Evolutionary conservation across 2,113 vertebrate genomes (phyloP).

Genomic region (Osmerus eperlanus): DNA sequence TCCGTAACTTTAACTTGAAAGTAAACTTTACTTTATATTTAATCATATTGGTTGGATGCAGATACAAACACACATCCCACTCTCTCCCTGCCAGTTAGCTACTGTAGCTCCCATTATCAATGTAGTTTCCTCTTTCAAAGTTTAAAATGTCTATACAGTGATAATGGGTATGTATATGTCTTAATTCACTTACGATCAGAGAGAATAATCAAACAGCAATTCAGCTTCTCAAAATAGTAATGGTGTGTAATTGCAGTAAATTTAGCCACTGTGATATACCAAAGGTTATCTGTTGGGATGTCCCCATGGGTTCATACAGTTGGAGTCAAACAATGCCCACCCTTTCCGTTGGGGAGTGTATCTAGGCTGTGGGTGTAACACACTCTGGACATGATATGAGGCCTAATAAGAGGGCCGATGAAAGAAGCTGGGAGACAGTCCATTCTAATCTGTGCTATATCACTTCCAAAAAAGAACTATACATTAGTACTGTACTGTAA

Average conservation of each 20-base stretch:
- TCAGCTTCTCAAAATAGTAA: background rate
- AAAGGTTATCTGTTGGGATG: constrained; percentile 55
- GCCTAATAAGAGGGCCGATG: constrained; percentile 6
- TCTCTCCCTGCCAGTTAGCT: no score
- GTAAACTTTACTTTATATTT: no score
- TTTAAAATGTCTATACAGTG: no score
- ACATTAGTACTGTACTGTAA: background rate
- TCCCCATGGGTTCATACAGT: constrained; percentile 52
- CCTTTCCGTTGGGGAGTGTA: constrained; percentile 74
- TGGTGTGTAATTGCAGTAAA: background rate
- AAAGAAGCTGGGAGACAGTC: background rate
- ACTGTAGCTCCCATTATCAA: no score
- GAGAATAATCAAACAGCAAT: background rate
- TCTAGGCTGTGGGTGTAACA: constrained; percentile 54
- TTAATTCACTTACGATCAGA: no score
- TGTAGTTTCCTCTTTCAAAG: no score
- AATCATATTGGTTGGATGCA: no score
- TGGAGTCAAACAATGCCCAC: constrained; percentile 56
- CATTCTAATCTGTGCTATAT: background rate
- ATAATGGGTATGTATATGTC: no score
- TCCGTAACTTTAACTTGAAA: no score
- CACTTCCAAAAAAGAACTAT: background rate
- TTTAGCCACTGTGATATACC: constrained; percentile 13
- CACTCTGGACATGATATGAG: background rate
- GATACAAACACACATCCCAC: no score